These are phyloP conservation scores for Calliopum simillimum DNA, from an alignment of 2,888 invertebrate species.

Conservation along the genomic window DNA sequence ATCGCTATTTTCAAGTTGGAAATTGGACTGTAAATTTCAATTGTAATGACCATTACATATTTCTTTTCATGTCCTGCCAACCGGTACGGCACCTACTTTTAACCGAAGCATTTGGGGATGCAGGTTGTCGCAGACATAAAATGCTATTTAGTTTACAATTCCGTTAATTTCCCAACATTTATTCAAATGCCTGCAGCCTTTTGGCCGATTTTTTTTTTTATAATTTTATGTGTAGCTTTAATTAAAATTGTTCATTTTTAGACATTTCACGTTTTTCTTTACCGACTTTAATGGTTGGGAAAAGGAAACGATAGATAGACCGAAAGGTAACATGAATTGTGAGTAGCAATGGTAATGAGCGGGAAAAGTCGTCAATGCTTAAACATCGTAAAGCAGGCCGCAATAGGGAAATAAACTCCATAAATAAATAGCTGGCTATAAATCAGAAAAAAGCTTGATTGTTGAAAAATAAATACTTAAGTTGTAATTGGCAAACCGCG, in stretches of 20 bases:
- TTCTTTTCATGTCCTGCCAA: too few species aligned
- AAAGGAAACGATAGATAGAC: too few species aligned
- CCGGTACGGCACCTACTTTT: too few species aligned
- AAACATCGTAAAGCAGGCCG: too few species aligned
- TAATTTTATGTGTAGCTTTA: not conserved
- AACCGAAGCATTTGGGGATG: not conserved
- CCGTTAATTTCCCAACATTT: constrained; percentile 7
- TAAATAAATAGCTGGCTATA: constrained; percentile 39
- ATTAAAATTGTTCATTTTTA: too few species aligned
- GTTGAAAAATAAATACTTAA: not conserved
- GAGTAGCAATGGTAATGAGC: too few species aligned
- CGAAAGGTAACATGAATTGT: too few species aligned
- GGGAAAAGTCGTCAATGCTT: too few species aligned
- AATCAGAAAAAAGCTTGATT: constrained; percentile 10
- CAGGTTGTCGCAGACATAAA: not conserved
- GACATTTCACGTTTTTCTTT: too few species aligned
- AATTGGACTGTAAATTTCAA: constrained; percentile 9
- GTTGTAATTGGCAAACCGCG: not conserved
- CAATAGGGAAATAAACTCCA: constrained; percentile 20
- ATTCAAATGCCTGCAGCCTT: constrained; percentile 9
- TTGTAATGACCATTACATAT: not conserved
- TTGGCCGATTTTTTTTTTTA: constrained; percentile 1
- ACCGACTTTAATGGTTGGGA: too few species aligned
- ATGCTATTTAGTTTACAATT: constrained; percentile 8
- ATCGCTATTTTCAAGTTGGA: not conserved